phyloP scores from a whole-genome alignment of 2,797 vertebrate genomes.

The Coregonus suidteri region DNA sequence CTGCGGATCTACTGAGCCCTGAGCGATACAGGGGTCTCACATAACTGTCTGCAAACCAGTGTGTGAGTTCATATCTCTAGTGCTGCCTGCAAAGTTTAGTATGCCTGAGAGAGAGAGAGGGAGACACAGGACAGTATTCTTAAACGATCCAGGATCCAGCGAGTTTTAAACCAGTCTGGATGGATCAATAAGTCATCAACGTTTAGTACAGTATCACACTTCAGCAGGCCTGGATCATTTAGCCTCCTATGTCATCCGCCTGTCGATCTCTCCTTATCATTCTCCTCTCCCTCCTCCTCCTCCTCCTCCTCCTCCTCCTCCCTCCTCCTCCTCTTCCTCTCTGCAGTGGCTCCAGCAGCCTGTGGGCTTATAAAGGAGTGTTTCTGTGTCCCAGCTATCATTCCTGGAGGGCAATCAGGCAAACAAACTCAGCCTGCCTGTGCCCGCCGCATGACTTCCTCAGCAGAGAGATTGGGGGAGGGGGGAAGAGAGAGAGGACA shows the following conservation, averaged over 20 bases:
- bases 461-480: slow-evolving; percentile 37
- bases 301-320: slow-evolving; percentile 21
- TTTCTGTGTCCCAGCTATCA: slow-evolving; percentile 63
- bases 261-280: slow-evolving; percentile 25
- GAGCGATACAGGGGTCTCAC: not conserved
- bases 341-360: slow-evolving; percentile 37
- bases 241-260: not conserved
- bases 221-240: slow-evolving; percentile 26
- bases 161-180: not conserved
- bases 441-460: slow-evolving; percentile 53
- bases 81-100: not conserved
- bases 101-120: not conserved
- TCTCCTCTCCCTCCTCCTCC: slow-evolving; percentile 23
- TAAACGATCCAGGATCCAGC: slow-evolving; percentile 4
- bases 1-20: not conserved
- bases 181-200: slow-evolving; percentile 24
- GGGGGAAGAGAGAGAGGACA: slow-evolving; percentile 5
- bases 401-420: slow-evolving; percentile 76
- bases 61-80: not conserved
- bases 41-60: not conserved
- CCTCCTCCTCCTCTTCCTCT: not conserved
- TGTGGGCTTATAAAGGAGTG: slow-evolving; percentile 59
- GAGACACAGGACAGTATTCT: slow-evolving; percentile 2
- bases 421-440: slow-evolving; percentile 63
- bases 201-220: slow-evolving; percentile 22